These are phyloP conservation scores for Tineola bisselliella DNA, from an alignment of 2,888 invertebrate species.

Conservation along the genomic window DNA sequence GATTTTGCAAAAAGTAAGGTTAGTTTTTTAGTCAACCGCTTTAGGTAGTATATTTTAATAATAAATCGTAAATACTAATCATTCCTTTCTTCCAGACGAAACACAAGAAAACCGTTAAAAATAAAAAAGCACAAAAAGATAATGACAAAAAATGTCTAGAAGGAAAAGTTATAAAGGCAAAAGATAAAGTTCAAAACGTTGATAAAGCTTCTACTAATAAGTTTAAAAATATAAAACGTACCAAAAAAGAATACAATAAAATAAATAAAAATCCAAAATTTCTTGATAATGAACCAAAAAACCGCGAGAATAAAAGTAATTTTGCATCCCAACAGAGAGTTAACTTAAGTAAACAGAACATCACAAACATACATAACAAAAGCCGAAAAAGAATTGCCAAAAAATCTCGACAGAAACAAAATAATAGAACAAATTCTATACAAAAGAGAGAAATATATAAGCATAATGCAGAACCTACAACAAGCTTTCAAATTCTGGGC, in stretches of 20 bases:
- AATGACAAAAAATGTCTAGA: background rate
- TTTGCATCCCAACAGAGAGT: background rate
- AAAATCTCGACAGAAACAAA: conserved; percentile 9
- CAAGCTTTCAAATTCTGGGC: too few relatives aligned
- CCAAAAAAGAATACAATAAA: background rate
- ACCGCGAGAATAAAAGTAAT: background rate
- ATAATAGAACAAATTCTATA: conserved; percentile 10
- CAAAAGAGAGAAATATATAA: too few relatives aligned
- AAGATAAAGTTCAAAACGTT: background rate
- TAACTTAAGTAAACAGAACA: background rate
- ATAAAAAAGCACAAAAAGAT: background rate
- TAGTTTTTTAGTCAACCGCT: conserved; percentile 10
- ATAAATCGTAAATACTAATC: background rate
- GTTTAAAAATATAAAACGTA: background rate
- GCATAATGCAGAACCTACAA: too few relatives aligned
- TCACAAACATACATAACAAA: background rate
- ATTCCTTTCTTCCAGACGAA: background rate
- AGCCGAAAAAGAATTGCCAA: background rate
- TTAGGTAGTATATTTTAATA: background rate
- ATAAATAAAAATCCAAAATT: background rate
- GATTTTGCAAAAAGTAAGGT: conserved; percentile 28
- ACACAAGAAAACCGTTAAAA: background rate
- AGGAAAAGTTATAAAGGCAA: background rate
- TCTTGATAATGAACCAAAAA: background rate
- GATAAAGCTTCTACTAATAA: background rate